Evolutionary conservation across 2,888 invertebrate species (phyloP).

Genomic region (Tenthredo livida): DNA sequence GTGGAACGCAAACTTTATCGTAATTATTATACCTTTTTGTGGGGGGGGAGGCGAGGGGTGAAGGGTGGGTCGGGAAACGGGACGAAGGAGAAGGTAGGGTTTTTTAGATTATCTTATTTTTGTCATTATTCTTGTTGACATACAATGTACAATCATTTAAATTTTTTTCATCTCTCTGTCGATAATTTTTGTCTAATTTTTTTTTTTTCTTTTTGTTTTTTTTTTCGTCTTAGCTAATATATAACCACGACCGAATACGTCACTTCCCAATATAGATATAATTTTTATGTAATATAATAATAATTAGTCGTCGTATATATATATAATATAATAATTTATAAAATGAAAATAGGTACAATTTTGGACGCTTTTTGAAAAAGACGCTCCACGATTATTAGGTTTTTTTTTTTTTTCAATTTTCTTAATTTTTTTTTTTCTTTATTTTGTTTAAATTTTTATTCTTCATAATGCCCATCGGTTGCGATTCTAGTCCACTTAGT

Average conservation of each 20-base stretch:
- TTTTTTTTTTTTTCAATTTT: constrained; percentile 14
- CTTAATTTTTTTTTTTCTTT: constrained; percentile 61
- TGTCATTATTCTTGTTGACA: constrained; percentile 67
- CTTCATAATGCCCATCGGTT: constrained; percentile 77
- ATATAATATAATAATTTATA: constrained; percentile 70
- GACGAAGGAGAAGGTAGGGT: neutral
- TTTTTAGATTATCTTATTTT: constrained; percentile 28
- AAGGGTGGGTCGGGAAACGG: neutral
- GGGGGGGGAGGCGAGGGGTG: too few relatives aligned
- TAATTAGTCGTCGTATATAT: constrained; percentile 67
- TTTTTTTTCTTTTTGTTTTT: constrained; percentile 50
- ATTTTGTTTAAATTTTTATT: constrained; percentile 57
- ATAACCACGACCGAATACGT: constrained; percentile 56
- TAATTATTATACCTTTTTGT: constrained; percentile 43
- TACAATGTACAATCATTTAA: constrained; percentile 75
- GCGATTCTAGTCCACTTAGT: constrained; percentile 78
- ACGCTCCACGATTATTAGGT: constrained; percentile 73
- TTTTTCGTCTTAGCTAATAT: constrained; percentile 70
- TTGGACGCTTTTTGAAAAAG: constrained; percentile 76
- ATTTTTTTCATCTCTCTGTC: constrained; percentile 57
- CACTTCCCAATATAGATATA: constrained; percentile 73
- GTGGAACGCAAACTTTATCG: constrained; percentile 49
- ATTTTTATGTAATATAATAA: constrained; percentile 72
- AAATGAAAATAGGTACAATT: constrained; percentile 79
- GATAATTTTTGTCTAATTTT: constrained; percentile 64